Evolutionary conservation across 2,113 vertebrate species (phyloP).

Genomic region (Engystomops pustulosus): DNA sequence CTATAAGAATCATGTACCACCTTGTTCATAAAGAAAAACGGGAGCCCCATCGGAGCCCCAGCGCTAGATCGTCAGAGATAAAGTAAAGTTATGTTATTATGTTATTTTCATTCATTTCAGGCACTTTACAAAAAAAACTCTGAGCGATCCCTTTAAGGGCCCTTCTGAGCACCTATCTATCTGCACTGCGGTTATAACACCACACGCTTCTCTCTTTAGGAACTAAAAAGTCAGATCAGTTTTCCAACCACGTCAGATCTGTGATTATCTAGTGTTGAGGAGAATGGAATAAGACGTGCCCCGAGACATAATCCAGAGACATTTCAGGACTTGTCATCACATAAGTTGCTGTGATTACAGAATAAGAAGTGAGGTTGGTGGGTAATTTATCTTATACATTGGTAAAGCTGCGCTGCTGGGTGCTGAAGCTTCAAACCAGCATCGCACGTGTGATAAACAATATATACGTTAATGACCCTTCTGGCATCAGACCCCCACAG

Average conservation of each 20-base stretch:
- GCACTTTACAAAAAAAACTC: too few species aligned
- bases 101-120: too few species aligned
- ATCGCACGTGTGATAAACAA: too few species aligned
- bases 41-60: too few species aligned
- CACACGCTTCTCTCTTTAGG: background rate
- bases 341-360: background rate
- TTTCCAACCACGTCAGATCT: background rate
- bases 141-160: background rate
- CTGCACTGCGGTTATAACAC: background rate
- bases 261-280: background rate
- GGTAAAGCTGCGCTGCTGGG: too few species aligned
- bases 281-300: conserved; percentile 1
- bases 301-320: background rate
- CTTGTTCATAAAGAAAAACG: too few species aligned
- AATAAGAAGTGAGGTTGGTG: background rate
- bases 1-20: too few species aligned
- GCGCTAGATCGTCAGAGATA: too few species aligned
- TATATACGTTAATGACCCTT: too few species aligned
- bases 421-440: too few species aligned
- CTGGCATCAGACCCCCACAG: too few species aligned
- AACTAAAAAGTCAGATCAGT: conserved; percentile 2
- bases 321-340: background rate
- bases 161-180: background rate
- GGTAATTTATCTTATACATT: background rate
- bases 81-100: too few species aligned